Evolutionary conservation across 2,888 invertebrate species (phyloP).

Genomic region (Galerucella calmariensis): DNA sequence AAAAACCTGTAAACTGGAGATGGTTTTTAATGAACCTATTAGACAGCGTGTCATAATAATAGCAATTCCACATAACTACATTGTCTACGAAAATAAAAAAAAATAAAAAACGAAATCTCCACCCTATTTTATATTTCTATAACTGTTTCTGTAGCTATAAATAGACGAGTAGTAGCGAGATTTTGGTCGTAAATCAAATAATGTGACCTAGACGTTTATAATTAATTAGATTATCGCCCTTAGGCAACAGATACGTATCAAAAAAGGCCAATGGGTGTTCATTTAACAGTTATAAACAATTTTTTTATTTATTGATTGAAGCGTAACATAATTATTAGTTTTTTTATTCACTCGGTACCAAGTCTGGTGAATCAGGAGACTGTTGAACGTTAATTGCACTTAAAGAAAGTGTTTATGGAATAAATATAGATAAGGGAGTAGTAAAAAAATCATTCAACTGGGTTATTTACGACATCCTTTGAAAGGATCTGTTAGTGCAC

Average conservation of each 20-base stretch:
- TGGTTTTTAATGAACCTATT: neutral
- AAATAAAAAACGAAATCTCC: conserved; percentile 7
- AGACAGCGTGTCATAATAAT: neutral
- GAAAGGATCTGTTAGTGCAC: neutral
- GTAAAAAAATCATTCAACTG: neutral
- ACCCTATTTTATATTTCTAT: neutral
- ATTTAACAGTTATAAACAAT: neutral
- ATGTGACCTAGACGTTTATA: neutral
- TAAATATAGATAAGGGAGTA: no score
- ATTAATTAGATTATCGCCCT: neutral
- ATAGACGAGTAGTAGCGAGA: neutral
- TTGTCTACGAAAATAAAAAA: neutral
- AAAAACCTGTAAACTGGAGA: neutral
- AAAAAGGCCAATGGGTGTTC: neutral
- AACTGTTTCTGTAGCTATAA: neutral
- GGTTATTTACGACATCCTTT: neutral
- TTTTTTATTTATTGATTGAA: neutral
- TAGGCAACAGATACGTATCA: neutral
- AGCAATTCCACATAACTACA: neutral
- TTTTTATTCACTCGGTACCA: no score
- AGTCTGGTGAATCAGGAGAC: no score
- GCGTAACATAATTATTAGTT: neutral
- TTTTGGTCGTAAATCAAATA: neutral
- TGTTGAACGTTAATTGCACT: no score
- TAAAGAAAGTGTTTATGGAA: no score